These are phyloP conservation scores for Atethmia centrago DNA, from an alignment of 2,888 invertebrate species.

Conservation along the genomic window DNA sequence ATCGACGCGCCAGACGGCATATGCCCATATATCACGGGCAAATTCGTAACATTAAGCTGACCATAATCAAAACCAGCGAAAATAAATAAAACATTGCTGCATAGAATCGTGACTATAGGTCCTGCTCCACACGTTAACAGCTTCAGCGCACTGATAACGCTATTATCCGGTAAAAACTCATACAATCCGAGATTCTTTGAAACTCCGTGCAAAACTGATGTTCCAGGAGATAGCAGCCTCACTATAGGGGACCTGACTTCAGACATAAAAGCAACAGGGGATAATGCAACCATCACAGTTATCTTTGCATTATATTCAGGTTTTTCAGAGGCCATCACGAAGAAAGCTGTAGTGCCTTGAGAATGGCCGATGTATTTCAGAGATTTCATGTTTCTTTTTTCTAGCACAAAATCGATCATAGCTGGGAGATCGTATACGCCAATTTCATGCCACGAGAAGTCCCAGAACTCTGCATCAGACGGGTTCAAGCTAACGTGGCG, in stretches of 20 bases:
- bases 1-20: constrained; percentile 89
- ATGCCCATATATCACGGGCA: constrained; percentile 90
- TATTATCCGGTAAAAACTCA: constrained; percentile 92
- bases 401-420: constrained; percentile 93
- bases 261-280: constrained; percentile 90
- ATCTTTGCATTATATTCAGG: constrained; percentile 91
- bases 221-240: constrained; percentile 75
- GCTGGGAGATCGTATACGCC: constrained; percentile 94
- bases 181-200: constrained; percentile 86
- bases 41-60: constrained; percentile 90
- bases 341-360: constrained; percentile 92
- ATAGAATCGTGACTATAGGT: constrained; percentile 86
- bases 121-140: constrained; percentile 83
- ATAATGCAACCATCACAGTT: constrained; percentile 88
- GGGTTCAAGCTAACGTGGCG: constrained; percentile 85
- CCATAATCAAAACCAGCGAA: constrained; percentile 90
- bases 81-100: constrained; percentile 91
- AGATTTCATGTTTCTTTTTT: constrained; percentile 83
- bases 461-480: constrained; percentile 90
- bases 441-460: constrained; percentile 95
- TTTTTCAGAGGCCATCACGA: constrained; percentile 88
- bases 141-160: constrained; percentile 85
- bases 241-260: constrained; percentile 80
- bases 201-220: constrained; percentile 69
- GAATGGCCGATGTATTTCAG: constrained; percentile 93